Base-by-base conservation (phyloP, 2,888 invertebrate species). In the Caenorhabditis virilis region DNA sequence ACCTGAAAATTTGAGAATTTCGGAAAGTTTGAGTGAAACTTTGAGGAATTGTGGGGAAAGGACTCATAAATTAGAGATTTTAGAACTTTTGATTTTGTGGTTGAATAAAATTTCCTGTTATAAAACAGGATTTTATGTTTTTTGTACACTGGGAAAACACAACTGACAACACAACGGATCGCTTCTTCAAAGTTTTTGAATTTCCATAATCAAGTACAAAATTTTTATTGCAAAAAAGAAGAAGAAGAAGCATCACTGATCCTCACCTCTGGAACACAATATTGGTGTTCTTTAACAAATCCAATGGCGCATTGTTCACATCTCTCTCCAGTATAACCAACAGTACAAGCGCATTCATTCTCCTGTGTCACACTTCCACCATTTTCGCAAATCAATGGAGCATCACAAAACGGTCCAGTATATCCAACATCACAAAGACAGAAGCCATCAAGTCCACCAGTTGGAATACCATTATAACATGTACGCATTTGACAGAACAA, bases 381-480 rank as follows among this genome's bases (percentile, higher is more conserved):
- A 35, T 72, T 68, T 30, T 66, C 61, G 45, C 74, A 74, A 35
- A 72, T 72, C 50, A 74, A 54, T 36, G 67, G 51, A 20, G 60
- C 66, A 45, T 74, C 74, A 46, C 74, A 74, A 59, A 74, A 74
- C 22, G 72, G 69, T 1, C 74, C 74, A 30, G 72, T 72, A 55
- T 65, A 74, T 33, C 72, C 72, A 25, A 70, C 48, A 48, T 74
- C 74, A 50, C 74, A 74, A 16, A 74, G 66, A 41, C 74, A 74
- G 59, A 72, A 68, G 43, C 68, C 69, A 39, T 74, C 72, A 52
- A 65, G 49, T 38, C 68, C 74, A 7, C 72, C 70, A 11, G 70
- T 64, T 26, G 74, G 70, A 27, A 71, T 60, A 25, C 74, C 74
- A 42, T 75, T 75, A 65, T 72, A 69, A 47, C 74, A 75, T 18